A percentile compares a stretch with the other conserved stretches of the same genome.
Evolutionary conservation across 2,113 vertebrate genomes (phyloP).

Genomic region (Paradisaea rubra): DNA sequence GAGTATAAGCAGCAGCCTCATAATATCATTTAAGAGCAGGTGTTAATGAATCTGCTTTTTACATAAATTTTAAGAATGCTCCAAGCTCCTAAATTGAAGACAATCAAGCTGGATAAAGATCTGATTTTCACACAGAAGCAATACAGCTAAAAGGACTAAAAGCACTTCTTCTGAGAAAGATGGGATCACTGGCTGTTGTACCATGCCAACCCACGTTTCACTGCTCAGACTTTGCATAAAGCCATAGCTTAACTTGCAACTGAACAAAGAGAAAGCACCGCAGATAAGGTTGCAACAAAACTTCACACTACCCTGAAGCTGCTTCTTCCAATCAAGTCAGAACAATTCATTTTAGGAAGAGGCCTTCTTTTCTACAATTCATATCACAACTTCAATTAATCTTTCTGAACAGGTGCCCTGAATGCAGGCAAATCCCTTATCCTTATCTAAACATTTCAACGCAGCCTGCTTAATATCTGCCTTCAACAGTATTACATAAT

Average conservation of each 20-base stretch:
- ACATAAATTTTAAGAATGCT: neutral
- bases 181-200: neutral
- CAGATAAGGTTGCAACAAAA: neutral
- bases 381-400: neutral
- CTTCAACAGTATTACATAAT: constrained; percentile 20
- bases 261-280: neutral
- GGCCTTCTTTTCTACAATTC: neutral
- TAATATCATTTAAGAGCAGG: neutral
- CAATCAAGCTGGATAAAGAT: neutral
- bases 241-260: neutral
- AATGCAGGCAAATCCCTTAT: neutral
- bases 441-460: neutral
- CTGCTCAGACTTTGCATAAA: neutral
- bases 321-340: neutral
- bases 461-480: neutral
- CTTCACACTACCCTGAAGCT: neutral
- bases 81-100: neutral
- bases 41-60: neutral
- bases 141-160: neutral
- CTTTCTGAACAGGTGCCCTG: neutral
- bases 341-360: neutral
- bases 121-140: neutral
- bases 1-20: neutral
- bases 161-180: neutral
- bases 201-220: neutral